These are phyloP conservation scores for Marronus borbonicus DNA, from an alignment of 2,888 invertebrate genomes.

Conservation along the genomic window DNA sequence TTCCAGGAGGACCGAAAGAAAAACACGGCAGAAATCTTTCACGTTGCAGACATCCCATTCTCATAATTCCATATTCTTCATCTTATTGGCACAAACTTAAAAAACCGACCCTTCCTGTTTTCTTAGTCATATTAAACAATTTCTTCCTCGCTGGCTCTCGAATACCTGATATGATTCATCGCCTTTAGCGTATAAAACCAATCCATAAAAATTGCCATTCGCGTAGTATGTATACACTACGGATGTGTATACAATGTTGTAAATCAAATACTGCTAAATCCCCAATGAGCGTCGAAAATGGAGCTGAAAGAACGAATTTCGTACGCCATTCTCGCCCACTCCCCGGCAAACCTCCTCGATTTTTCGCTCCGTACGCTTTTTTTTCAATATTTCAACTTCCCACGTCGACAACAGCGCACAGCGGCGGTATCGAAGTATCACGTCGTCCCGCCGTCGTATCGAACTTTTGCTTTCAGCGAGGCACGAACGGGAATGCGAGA, in stretches of 20 bases:
- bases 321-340: background rate
- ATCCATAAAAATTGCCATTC: background rate
- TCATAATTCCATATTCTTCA: too few relatives aligned
- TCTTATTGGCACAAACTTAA: too few relatives aligned
- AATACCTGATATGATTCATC: conserved; percentile 15
- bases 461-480: background rate
- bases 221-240: background rate
- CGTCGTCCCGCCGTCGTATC: background rate
- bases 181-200: conserved; percentile 12
- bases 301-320: background rate
- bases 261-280: conserved; percentile 28
- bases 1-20: too few relatives aligned
- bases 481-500: background rate
- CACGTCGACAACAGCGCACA: conserved; percentile 17
- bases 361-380: background rate
- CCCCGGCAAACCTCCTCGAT: too few relatives aligned
- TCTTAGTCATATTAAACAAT: background rate
- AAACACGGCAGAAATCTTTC: too few relatives aligned
- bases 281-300: conserved; percentile 20
- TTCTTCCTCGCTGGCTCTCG: background rate
- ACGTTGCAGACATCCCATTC: too few relatives aligned
- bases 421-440: background rate
- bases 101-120: background rate
- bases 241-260: background rate
- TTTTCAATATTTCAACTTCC: conserved; percentile 36